A percentile compares a stretch with the other conserved stretches of the same genome.
These are phyloP conservation scores for Lacanobia wlatinum DNA, from an alignment of 2,888 invertebrate species.

Conservation along the genomic window DNA sequence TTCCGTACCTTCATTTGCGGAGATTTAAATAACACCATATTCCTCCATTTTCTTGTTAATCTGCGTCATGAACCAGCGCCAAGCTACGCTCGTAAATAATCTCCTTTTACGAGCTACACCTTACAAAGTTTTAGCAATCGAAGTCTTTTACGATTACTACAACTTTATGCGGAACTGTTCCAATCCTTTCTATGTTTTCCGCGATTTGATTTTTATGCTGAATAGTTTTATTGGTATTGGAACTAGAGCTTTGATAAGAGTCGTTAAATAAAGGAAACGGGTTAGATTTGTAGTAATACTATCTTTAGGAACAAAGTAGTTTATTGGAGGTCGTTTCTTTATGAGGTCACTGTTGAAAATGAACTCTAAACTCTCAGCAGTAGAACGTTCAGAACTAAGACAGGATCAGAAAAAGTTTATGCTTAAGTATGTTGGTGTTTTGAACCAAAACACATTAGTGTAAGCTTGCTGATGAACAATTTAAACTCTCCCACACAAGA, in stretches of 20 bases:
- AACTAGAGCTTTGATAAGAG: constrained; percentile 37
- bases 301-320: constrained; percentile 23
- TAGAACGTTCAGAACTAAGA: background rate
- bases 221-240: constrained; percentile 59
- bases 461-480: constrained; percentile 12
- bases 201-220: constrained; percentile 57
- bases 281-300: constrained; percentile 10
- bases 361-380: background rate
- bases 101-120: constrained; percentile 74
- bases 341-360: constrained; percentile 5
- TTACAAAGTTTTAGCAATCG: constrained; percentile 81
- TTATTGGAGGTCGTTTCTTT: constrained; percentile 21
- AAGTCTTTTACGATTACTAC: constrained; percentile 79
- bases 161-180: constrained; percentile 66
- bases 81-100: constrained; percentile 74
- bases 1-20: background rate
- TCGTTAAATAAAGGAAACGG: constrained; percentile 48
- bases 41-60: constrained; percentile 37
- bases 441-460: constrained; percentile 6
- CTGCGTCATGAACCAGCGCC: constrained; percentile 26
- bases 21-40: constrained; percentile 3
- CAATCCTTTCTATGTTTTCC: constrained; percentile 56
- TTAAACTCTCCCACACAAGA: constrained; percentile 7
- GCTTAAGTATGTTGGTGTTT: background rate
- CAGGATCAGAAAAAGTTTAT: background rate